phyloP scores from a whole-genome alignment of 2,797 vertebrate genomes.

The Urophycis tenuis region DNA sequence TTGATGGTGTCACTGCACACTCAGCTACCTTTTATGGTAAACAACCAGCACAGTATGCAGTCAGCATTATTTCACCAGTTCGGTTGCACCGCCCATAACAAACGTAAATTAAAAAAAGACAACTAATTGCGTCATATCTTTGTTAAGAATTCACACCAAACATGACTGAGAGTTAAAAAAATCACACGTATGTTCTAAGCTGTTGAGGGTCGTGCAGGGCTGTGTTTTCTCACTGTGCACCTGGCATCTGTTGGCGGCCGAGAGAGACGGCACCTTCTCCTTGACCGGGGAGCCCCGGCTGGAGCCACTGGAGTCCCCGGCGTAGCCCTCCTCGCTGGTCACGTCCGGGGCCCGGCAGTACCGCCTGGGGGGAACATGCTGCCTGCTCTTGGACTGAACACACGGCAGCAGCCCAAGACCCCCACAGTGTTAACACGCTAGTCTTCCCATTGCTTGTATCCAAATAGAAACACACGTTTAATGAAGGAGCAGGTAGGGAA shows the following conservation, averaged over 20 bases:
- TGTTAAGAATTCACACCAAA: not conserved
- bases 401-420: not conserved
- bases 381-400: constrained; percentile 66
- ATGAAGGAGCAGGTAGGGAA: not conserved
- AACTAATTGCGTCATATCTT: not conserved
- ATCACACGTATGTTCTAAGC: not conserved
- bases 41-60: not conserved
- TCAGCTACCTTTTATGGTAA: constrained; percentile 21
- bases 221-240: not conserved
- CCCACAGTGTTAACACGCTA: not conserved
- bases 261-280: constrained; percentile 39
- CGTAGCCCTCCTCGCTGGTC: constrained; percentile 58
- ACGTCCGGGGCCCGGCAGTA: constrained; percentile 75
- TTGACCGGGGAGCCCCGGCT: constrained; percentile 51
- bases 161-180: no score
- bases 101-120: not conserved
- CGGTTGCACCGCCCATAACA: not conserved
- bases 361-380: constrained; percentile 62
- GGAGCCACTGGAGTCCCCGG: constrained; percentile 54
- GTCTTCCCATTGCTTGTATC: not conserved
- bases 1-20: not conserved
- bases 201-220: not conserved
- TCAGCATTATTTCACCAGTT: not conserved
- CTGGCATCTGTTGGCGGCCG: constrained; percentile 58
- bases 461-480: not conserved